A percentile compares a stretch with the other conserved stretches of the same genome.
These are phyloP conservation scores for Rachycentron canadum DNA, from an alignment of 2,797 vertebrate species.

Conservation along the genomic window DNA sequence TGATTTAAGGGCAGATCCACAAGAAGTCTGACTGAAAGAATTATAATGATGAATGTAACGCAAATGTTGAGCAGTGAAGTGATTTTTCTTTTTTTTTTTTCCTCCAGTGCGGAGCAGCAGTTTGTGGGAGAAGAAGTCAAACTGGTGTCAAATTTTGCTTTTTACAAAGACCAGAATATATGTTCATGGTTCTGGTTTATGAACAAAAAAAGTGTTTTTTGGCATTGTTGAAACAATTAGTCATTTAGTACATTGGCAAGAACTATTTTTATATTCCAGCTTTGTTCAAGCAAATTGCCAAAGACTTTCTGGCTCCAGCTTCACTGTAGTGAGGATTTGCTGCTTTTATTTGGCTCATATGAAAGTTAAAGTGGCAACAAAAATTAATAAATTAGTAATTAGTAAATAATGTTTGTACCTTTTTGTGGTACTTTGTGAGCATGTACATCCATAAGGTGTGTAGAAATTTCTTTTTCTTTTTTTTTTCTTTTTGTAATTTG, in stretches of 20 bases:
- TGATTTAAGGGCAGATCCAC: constrained; percentile 74
- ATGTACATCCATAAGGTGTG: not conserved
- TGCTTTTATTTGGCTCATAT: not conserved
- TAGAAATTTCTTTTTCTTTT: not conserved
- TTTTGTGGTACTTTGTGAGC: not conserved
- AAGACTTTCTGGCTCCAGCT: not conserved
- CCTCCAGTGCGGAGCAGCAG: constrained; percentile 9
- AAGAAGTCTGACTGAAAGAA: constrained; percentile 68
- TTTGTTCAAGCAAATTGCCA: not conserved
- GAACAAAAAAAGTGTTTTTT: not conserved
- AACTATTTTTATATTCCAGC: not conserved
- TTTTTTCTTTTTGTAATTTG: not conserved
- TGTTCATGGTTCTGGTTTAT: not conserved
- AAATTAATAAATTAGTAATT: too few relatives aligned
- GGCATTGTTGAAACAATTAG: not conserved
- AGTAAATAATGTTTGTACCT: too few relatives aligned
- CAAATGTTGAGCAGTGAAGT: constrained; percentile 65
- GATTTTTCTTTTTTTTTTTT: constrained; percentile 14
- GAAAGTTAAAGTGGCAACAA: not conserved
- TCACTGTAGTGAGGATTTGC: not conserved
- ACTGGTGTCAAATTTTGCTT: constrained; percentile 3
- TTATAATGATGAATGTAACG: constrained; percentile 73
- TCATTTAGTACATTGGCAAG: not conserved
- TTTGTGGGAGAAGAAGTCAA: not conserved
- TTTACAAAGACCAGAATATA: not conserved